Evolutionary conservation across 1,140 invertebrate species (phyloP), one percentile per base, ranked within the genome.

Genomic region (Teleogryllus occipitalis): DNA sequence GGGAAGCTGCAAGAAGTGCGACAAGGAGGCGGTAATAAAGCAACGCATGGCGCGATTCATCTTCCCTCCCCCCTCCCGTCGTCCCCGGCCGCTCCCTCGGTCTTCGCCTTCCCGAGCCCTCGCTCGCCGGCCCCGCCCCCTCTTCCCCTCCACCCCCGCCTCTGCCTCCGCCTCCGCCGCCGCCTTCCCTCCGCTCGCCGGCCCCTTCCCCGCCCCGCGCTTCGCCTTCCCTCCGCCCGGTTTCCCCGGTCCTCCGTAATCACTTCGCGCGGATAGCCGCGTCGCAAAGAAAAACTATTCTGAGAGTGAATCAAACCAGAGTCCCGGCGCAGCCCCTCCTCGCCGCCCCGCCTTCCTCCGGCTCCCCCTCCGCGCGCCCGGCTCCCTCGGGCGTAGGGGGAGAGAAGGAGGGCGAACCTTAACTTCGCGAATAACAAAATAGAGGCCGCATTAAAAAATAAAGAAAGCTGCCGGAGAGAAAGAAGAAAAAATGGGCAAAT

Each of bases 21-120:
- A 77, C 76, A 21, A 47, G 76, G 76, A 77, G 76, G 76, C 76
- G 76, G 76, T 77, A 77, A 77, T 77, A 77, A 77, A 77, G 76
- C 76, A 77, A 21, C 18, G 76, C 76, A 47, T 48, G n/a, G 76
- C 48, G 76, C 76, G 76, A 77, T 77, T 77, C 76, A 47, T 77
- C 76, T 77, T 77, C 76, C 39, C 27, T 47, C 12, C 76, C 76
- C 14, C 76, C 76, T 48, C 76, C 75, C 14, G 46, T n/a, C 47
- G n/a, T 47, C 76, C 47, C 39, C 39, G 39, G 49, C 8, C 49
- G 49, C 8, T 8, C 49, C 8, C 8, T 8, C 49, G 49, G 8
- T 8, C 49, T 54, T 54, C 49, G 8, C n/a, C n/a, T n/a, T n/a
- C n/a, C n/a, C n/a, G n/a, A n/a, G n/a, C n/a, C n/a, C n/a, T n/a